These are phyloP conservation scores for Bubo blakistoni DNA, from an alignment of 2,113 vertebrate species.

Conservation along the genomic window DNA sequence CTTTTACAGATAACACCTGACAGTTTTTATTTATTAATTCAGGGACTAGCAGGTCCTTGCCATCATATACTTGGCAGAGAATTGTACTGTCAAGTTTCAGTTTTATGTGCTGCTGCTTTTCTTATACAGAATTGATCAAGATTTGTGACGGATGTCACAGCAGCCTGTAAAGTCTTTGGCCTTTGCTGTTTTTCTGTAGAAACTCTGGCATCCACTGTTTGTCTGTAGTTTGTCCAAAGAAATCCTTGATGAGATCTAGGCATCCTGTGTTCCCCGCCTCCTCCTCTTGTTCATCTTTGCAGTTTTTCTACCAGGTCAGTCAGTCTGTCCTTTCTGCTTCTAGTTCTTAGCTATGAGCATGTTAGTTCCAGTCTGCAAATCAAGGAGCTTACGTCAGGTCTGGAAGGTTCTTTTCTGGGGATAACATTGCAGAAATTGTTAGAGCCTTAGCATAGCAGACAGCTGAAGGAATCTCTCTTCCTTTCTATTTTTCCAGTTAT, in stretches of 20 bases:
- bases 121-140: neutral
- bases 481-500: neutral
- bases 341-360: neutral
- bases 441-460: neutral
- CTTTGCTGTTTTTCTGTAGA: neutral
- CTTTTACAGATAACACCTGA: neutral
- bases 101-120: neutral
- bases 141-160: conserved; percentile 9
- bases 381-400: neutral
- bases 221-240: neutral
- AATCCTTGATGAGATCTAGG: neutral
- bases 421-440: neutral
- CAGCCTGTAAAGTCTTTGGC: neutral
- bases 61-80: neutral
- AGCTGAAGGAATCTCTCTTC: neutral
- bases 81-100: neutral
- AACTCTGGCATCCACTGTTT: neutral
- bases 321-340: neutral
- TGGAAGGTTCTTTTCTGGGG: neutral
- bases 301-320: neutral
- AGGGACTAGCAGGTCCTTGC: neutral
- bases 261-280: neutral
- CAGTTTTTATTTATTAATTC: neutral
- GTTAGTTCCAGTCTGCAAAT: neutral
- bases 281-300: neutral